Evolutionary conservation across 2,797 vertebrate species (phyloP).

Genomic region (Acrocephalus scirpaceus): DNA sequence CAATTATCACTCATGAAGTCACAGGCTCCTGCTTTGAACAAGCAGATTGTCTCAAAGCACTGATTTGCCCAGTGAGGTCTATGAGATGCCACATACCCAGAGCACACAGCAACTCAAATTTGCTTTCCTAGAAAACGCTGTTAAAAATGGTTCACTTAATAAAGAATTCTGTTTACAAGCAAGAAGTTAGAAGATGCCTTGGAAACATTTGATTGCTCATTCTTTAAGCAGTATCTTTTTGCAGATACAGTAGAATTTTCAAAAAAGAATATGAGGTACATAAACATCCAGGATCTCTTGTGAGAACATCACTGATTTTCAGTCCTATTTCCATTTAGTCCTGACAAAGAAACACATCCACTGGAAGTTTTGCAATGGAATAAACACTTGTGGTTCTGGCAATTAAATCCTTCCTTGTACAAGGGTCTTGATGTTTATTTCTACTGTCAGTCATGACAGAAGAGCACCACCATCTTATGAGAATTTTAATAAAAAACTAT

Average conservation of each 20-base stretch:
- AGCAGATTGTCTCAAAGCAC: not conserved
- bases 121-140: not conserved
- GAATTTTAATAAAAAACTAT: not conserved
- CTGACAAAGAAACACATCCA: not conserved
- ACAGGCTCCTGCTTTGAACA: not conserved
- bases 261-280: not conserved
- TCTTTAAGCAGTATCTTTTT: not conserved
- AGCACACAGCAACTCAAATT: not conserved
- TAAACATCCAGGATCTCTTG: not conserved
- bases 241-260: not conserved
- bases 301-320: not conserved
- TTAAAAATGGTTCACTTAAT: not conserved
- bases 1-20: not conserved
- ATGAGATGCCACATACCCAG: not conserved
- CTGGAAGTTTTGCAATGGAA: not conserved
- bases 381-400: not conserved
- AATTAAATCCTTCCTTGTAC: not conserved
- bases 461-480: not conserved
- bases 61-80: not conserved
- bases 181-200: not conserved
- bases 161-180: slow-evolving; percentile 26
- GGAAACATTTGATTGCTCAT: not conserved
- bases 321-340: not conserved
- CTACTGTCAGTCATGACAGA: not conserved
- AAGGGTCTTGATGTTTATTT: not conserved